Base-by-base conservation (phyloP, 1,140 invertebrate genomes). In the Muscidifurax raptorellus region DNA sequence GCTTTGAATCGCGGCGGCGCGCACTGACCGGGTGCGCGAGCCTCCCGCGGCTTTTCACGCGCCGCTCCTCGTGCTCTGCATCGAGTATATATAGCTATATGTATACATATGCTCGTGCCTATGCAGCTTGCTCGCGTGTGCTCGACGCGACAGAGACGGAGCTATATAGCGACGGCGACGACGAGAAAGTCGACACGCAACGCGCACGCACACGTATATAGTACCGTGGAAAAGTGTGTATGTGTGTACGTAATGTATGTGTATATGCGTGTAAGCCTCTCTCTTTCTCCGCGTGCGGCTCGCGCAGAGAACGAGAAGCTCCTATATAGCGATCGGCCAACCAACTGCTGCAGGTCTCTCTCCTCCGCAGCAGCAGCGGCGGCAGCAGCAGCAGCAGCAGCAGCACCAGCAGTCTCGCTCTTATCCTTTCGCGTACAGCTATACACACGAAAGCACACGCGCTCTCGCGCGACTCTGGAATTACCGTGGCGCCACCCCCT, bases 401-500 rank as follows among this genome's bases (percentile, higher is more conserved):
- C 44, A 9, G 28, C 71, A n/a, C n/a, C n/a, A n/a, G n/a, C n/a
- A n/a, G n/a, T n/a, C n/a, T 72, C 30, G 15, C 71, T n/a, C 74
- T 76, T 47, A 47, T 32, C 40, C 74, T 47, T 76, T 47, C 47
- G 76, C 47, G 76, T n/a, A 28, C 30, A 77, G 7, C 52, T 18
- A 59, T 59, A 59, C 52, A 59, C 18, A 40, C 36, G 36, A 40
- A 40, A 40, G 36, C 18, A 32, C 18, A 59, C 30, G 28, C n/a
- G 30, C 12, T 13, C 40, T 88, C 91, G 90, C 91, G 91, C 91
- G 90, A 91, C 89, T 90, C 89, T 90, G 91, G 89, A 92, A 92
- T 92, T 90, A 90, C 90, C 85, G 90, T 92, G 91, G 92, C 92
- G 91, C 92, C 92, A 92, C 90, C 91, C 90, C 91, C 88, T 89